phyloP scores from a whole-genome alignment of 2,113 vertebrate species.

The Chloropsis cyanopogon region DNA sequence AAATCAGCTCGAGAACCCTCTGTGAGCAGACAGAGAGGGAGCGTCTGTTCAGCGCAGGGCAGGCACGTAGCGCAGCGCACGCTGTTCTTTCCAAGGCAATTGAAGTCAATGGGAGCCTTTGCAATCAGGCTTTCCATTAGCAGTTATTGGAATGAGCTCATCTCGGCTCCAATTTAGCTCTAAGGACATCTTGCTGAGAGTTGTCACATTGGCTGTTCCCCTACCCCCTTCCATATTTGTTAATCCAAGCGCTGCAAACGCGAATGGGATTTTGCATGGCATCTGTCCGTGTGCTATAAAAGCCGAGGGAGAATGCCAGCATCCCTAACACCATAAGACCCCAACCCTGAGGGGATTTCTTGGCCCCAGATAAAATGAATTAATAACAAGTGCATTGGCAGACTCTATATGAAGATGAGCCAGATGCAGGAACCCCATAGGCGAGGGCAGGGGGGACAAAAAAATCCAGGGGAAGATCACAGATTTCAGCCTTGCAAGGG shows the following conservation, averaged over 20 bases:
- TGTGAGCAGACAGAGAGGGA: not conserved
- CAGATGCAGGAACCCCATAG: not conserved
- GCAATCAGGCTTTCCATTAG: slow-evolving; percentile 33
- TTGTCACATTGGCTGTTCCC: not conserved
- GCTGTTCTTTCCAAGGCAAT: not conserved
- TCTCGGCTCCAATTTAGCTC: slow-evolving; percentile 28
- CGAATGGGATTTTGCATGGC: not conserved
- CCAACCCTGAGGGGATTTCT: not conserved
- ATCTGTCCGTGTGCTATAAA: not conserved
- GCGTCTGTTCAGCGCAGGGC: not conserved
- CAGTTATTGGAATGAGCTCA: slow-evolving; percentile 49
- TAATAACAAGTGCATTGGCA: not conserved
- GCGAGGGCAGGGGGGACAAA: not conserved
- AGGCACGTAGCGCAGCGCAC: not conserved
- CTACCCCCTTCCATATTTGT: slow-evolving; percentile 41
- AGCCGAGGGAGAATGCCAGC: not conserved
- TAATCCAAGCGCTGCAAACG: not conserved
- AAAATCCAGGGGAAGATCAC: not conserved
- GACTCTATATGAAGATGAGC: not conserved
- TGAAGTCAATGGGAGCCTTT: not conserved
- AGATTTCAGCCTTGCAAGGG: not conserved
- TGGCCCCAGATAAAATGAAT: not conserved
- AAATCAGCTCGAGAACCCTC: not conserved
- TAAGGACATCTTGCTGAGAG: slow-evolving; percentile 13
- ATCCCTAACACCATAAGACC: not conserved